Conservation (phyloP, 1,140 invertebrate genomes). For the Pseudobourletiella spinata region DNA sequence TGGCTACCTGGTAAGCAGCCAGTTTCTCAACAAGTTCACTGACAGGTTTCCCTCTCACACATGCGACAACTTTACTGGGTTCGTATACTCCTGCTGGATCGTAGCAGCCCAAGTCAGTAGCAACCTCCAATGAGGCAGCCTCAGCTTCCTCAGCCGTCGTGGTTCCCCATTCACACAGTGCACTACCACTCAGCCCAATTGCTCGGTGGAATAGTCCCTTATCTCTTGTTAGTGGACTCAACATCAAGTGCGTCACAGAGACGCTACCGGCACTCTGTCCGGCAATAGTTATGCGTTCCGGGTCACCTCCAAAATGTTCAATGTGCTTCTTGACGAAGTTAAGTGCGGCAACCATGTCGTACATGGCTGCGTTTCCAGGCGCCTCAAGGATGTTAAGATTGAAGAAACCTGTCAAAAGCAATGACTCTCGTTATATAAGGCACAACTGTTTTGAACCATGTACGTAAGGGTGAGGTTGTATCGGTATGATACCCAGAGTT, state of each 20-base stretch:
- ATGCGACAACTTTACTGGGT: background rate
- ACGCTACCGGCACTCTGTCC: slow-evolving; percentile 29
- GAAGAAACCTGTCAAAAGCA: slow-evolving; percentile 13
- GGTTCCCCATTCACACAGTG: slow-evolving; percentile 6
- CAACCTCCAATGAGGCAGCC: background rate
- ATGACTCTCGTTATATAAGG: background rate
- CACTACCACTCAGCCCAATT: slow-evolving; percentile 6
- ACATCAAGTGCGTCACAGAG: slow-evolving; percentile 13
- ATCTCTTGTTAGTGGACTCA: slow-evolving; percentile 12
- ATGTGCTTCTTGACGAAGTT: slow-evolving; percentile 20
- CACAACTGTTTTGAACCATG: background rate
- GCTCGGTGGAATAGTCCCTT: slow-evolving; percentile 12
- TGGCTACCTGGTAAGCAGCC: background rate
- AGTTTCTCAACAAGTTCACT: slow-evolving; percentile 3
- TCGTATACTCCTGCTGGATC: background rate
- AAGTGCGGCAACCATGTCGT: slow-evolving; percentile 18
- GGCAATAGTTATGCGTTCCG: slow-evolving; percentile 8
- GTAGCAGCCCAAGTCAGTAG: background rate
- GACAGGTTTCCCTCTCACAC: background rate
- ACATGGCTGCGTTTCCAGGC: slow-evolving; percentile 28
- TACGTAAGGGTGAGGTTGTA: background rate
- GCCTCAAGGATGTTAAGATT: slow-evolving; percentile 11
- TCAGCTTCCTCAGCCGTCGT: background rate
- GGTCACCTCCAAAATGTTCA: slow-evolving; percentile 21
- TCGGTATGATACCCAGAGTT: background rate